These are phyloP conservation scores for Hedychridium roseum DNA, from an alignment of 2,888 invertebrate species.

Conservation along the genomic window DNA sequence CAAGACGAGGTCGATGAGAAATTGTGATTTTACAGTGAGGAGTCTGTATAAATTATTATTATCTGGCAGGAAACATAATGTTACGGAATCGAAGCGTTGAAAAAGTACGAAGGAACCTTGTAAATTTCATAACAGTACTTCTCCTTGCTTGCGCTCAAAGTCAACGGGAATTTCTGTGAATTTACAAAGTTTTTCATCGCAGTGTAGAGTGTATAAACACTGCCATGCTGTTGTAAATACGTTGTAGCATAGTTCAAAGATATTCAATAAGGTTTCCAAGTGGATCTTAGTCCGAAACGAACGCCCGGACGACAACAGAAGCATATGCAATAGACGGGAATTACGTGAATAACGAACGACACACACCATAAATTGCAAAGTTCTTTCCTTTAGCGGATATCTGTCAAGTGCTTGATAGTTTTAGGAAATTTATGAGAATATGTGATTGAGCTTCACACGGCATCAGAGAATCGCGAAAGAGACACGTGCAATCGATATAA, in stretches of 20 bases:
- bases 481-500: conserved; percentile 27
- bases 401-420: conserved; percentile 23
- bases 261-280: too few species aligned
- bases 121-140: too few species aligned
- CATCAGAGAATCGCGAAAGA: not conserved
- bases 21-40: not conserved
- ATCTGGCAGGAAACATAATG: not conserved
- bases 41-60: not conserved
- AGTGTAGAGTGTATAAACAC: conserved; percentile 55
- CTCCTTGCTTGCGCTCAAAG: too few species aligned
- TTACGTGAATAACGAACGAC: too few species aligned
- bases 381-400: too few species aligned
- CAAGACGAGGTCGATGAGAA: not conserved
- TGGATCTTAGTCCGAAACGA: too few species aligned
- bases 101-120: not conserved
- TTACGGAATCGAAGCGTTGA: not conserved
- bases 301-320: too few species aligned
- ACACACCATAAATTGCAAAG: too few species aligned
- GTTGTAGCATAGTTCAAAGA: conserved; percentile 49
- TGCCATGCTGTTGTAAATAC: conserved; percentile 60
- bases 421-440: conserved; percentile 11
- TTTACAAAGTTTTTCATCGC: too few species aligned
- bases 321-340: too few species aligned
- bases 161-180: not conserved
- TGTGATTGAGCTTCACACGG: conserved; percentile 23